A percentile compares a stretch with the other conserved stretches of the same genome.
Evolutionary conservation across 92 coral and sea anemone genomes (phyloP).

Genomic region (Hydrozoanthus gracilis): DNA sequence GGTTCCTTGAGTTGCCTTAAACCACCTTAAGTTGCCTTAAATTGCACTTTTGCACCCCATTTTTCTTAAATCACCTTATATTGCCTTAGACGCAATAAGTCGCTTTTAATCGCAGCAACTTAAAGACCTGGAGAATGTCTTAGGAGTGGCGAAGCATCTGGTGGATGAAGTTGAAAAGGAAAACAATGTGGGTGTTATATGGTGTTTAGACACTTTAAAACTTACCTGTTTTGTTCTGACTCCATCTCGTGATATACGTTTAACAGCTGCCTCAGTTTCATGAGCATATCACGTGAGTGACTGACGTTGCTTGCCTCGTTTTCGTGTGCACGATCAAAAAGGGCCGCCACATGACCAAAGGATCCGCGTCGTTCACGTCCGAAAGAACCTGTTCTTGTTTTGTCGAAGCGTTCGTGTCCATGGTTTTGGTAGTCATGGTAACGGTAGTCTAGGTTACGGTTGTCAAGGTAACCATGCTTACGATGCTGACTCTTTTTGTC

Average conservation of each 20-base stretch:
- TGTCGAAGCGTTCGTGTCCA: conserved; percentile 45
- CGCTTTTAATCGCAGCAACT: too few relatives aligned
- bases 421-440: conserved; percentile 53
- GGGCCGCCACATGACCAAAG: conserved; percentile 60
- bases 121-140: too few relatives aligned
- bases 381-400: conserved; percentile 5
- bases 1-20: too few relatives aligned
- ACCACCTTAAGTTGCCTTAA: too few relatives aligned
- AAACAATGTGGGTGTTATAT: too few relatives aligned
- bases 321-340: conserved; percentile 68
- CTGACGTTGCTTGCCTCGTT: conserved; percentile 50
- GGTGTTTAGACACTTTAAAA: neutral
- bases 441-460: conserved; percentile 61
- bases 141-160: too few relatives aligned
- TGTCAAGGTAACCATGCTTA: conserved; percentile 44
- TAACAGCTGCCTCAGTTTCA: conserved; percentile 69
- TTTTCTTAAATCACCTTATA: too few relatives aligned
- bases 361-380: conserved; percentile 44
- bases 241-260: conserved; percentile 80
- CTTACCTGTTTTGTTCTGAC: conserved; percentile 41
- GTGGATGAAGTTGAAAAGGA: too few relatives aligned
- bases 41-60: too few relatives aligned
- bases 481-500: conserved; percentile 51
- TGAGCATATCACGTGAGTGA: conserved; percentile 64
- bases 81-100: too few relatives aligned